Evolutionary conservation across 2,113 vertebrate species (phyloP).

Genomic region (Ailuropoda melanoleuca): DNA sequence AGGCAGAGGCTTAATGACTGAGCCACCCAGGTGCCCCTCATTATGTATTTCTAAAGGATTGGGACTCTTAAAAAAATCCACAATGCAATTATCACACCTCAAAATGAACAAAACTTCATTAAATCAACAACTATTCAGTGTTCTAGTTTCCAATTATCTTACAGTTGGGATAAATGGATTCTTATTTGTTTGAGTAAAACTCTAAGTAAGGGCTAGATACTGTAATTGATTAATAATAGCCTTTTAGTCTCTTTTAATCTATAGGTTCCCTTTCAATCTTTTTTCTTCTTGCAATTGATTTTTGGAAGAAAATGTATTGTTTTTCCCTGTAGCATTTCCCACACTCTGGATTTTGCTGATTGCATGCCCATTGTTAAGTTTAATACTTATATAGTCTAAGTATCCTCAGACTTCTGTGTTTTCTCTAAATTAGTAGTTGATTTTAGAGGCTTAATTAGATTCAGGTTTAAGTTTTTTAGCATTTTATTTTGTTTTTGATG

Average conservation of each 20-base stretch:
- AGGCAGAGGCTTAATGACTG: too few relatives aligned
- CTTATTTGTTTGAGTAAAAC: constrained; percentile 13
- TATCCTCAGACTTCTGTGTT: background rate
- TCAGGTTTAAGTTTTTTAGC: background rate
- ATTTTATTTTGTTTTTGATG: background rate
- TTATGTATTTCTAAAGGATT: constrained; percentile 3
- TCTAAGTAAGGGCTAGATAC: background rate
- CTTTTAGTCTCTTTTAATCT: background rate
- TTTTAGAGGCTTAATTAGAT: background rate
- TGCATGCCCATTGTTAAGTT: background rate
- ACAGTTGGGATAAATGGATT: background rate
- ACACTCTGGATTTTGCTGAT: background rate
- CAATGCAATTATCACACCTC: background rate
- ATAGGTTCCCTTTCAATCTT: background rate
- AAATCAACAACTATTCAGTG: constrained; percentile 10
- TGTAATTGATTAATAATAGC: background rate
- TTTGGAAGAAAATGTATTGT: background rate
- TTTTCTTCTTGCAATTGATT: background rate
- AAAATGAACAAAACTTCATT: constrained; percentile 7
- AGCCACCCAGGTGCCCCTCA: background rate
- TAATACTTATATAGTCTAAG: background rate
- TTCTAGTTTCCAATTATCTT: constrained; percentile 29
- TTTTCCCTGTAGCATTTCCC: background rate
- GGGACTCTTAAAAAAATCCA: background rate
- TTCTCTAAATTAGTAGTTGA: constrained; percentile 14